A percentile compares a stretch with the other conserved stretches of the same genome.
Conservation (phyloP, 2,113 vertebrate genomes). For the Mobula birostris region DNA sequence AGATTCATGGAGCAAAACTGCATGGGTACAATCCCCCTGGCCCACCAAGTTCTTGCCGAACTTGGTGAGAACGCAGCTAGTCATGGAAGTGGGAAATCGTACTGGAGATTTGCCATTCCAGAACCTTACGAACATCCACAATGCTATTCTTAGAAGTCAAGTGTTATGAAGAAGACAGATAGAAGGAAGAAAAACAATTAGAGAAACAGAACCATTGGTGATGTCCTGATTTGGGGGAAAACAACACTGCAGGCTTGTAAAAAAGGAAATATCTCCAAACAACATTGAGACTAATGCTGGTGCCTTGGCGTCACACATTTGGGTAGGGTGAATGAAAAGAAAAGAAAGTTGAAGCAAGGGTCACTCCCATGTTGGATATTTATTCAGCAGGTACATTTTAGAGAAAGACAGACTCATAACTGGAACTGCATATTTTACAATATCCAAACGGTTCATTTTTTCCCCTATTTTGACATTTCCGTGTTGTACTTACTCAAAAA, state of each 20-base stretch:
- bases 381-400: too few relatives aligned
- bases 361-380: too few relatives aligned
- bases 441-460: background rate
- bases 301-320: background rate
- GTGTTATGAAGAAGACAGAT: background rate
- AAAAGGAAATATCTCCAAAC: too few relatives aligned
- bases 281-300: background rate
- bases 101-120: background rate
- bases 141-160: background rate
- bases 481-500: constrained; percentile 57
- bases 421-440: background rate
- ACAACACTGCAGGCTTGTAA: background rate
- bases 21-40: too few relatives aligned
- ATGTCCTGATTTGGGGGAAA: background rate
- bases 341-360: background rate
- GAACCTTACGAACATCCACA: background rate
- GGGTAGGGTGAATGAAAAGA: background rate
- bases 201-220: background rate
- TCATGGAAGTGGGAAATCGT: background rate
- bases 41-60: too few relatives aligned
- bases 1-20: too few relatives aligned
- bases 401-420: background rate
- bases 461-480: background rate
- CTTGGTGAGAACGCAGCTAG: too few relatives aligned
- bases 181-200: background rate